These are phyloP conservation scores for Periophthalmodon schlosseri DNA, from an alignment of 2,113 vertebrate species.

Conservation along the genomic window DNA sequence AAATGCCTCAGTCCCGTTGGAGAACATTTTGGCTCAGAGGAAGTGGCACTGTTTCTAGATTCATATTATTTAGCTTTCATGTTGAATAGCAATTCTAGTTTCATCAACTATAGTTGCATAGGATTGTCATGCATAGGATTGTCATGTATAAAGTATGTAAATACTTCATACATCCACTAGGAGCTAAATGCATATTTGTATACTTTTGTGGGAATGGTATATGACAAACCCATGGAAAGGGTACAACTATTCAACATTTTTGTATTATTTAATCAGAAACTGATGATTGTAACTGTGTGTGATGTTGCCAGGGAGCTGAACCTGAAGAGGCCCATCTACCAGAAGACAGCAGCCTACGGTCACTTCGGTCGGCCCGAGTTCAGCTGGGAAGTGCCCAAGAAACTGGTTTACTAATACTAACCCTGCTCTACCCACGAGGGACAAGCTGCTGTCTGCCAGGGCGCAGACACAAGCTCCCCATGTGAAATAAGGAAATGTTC, in stretches of 20 bases:
- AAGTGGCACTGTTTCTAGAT: background rate
- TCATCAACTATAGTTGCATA: background rate
- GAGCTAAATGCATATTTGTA: slow-evolving; percentile 16
- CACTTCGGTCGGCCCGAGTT: slow-evolving; percentile 93
- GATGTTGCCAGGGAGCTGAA: slow-evolving; percentile 85
- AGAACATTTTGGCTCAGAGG: background rate
- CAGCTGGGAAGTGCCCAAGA: slow-evolving; percentile 89
- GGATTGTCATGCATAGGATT: background rate
- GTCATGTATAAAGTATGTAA: background rate
- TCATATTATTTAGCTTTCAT: background rate
- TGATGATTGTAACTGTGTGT: background rate
- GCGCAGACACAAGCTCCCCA: slow-evolving; percentile 7
- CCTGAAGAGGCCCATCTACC: slow-evolving; percentile 92
- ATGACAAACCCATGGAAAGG: background rate
- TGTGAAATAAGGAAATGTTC: slow-evolving; percentile 28
- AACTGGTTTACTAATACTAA: slow-evolving; percentile 76
- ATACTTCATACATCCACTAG: slow-evolving; percentile 9
- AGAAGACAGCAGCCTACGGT: slow-evolving; percentile 93
- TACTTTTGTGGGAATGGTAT: background rate
- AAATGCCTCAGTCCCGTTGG: background rate
- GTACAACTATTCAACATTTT: too few species aligned
- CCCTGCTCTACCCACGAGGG: background rate
- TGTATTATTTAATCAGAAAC: background rate
- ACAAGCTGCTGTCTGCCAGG: background rate
- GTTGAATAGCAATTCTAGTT: background rate